Base-by-base conservation (phyloP, 2,888 invertebrate species). In the Chydorus sphaericus region DNA sequence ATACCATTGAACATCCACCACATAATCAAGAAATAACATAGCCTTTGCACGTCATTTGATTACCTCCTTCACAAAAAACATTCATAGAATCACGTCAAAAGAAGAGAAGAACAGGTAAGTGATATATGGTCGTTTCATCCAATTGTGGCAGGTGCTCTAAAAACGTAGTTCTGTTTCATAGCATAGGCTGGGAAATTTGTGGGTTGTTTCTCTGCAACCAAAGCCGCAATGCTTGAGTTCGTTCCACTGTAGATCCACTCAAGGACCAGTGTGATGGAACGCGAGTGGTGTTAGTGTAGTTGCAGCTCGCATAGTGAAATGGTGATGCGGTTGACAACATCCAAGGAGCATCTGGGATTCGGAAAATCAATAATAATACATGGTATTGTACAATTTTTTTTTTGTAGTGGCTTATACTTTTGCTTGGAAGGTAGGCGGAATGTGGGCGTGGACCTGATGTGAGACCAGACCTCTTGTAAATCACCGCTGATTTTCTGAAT, bases 161-260 rank as follows among this genome's bases (percentile, higher is more conserved):
- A 5, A 29, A 30, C 26, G 8, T n/a, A n/a, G n/a, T n/a, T n/a
- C n/a, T n/a, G n/a, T n/a, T n/a, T 44, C 44, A 44, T 10, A 44
- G 23, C 3, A 44, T 14, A 26, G 44, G 26, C 28, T 44, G 23
- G 44, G 44, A 44, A 44, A 26, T 11, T 16, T 44, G 44, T 11
- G 48, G 16, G 16, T 49, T 48, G 55, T 33, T 55, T 55, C 80
- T 80, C 16, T 78, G 72, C 58, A 82, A 66, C 82, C 81, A 82
- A 63, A 81, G 80, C 59, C 80, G 72, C 58, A 81, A 69, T 62
- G 80, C 80, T 56, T 78, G 71, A 1, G 81, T 80, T 33, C 81
- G 71, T 63, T 81, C 81, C 50, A 79, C 79, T 28, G 52, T 52
- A 33, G 52, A 52, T 11, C 33, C 52, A 20, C 2, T 18, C 20